Base-by-base conservation (phyloP, 2,113 vertebrate genomes). In the Tyrannus savana region DNA sequence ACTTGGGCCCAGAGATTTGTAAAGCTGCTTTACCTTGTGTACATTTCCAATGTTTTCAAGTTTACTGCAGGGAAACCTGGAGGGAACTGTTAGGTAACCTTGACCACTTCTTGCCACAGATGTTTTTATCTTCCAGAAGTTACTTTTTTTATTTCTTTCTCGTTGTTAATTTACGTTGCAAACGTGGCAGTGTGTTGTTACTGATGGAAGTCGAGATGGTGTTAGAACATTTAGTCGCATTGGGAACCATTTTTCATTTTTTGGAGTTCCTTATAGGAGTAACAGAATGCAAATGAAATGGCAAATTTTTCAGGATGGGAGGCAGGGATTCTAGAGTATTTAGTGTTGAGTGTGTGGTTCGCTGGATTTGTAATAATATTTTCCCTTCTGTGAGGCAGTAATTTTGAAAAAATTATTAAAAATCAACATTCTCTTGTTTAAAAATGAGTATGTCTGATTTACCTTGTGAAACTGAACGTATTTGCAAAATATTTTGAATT, bases 221-320 rank as follows among this genome's bases (percentile, higher is more conserved):
- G 18, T 59, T 37, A 58, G 42, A 75, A 71, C 3, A 10, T 14
- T 7, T 2, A 41, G 31, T 39, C 0, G 0, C n/a, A 7, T 27
- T 37, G 1, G 14, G 44, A 74, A 12, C 42, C 3, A 28, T 30
- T 27, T 79, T 58, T 81, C 14, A n/a, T 33, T 59, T 79, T 90
- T 90, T 56, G 47, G 22, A 62, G 9, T 62, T 83, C 6, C 8
- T 73, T 24, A 4, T 2, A 56, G 30, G 49, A 49, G 28, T 49
- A 56, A 30, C 8, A 79, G 59, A 71, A 66, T 31, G 16, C 9
- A 64, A 41, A 69, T 52, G 10, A 35, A 35, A 71, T 59, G 28
- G 6, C 18, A 75, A 0, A 53, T 58, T 47, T 55, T 66, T 49
- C 42, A 42, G 53, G 33, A 59, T 46, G 14, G 41, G 25, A n/a